These are phyloP conservation scores for Labeo catla DNA, from an alignment of 2,113 vertebrate genomes.

Conservation along the genomic window DNA sequence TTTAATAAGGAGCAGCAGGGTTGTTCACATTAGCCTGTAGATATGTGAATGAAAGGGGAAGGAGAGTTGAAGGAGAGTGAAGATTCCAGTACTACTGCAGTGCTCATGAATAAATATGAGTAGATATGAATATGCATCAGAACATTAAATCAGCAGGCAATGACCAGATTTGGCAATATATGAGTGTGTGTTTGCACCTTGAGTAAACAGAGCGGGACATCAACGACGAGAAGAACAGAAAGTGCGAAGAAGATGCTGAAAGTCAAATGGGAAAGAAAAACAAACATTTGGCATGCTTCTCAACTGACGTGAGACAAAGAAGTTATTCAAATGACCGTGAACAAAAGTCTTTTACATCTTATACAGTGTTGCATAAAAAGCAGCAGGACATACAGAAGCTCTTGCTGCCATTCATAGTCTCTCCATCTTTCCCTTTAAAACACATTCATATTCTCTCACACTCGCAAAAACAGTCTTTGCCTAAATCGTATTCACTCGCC, in stretches of 20 bases:
- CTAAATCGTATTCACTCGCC: neutral
- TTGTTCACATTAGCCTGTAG: constrained; percentile 37
- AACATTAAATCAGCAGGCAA: constrained; percentile 30
- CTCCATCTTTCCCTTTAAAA: constrained; percentile 44
- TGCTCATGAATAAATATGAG: constrained; percentile 52
- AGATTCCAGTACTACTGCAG: constrained; percentile 48
- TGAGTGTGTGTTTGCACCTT: neutral
- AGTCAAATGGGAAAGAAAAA: neutral
- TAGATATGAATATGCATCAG: constrained; percentile 36
- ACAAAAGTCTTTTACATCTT: constrained; percentile 57
- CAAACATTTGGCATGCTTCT: constrained; percentile 86
- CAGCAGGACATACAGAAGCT: constrained; percentile 71
- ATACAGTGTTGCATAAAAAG: constrained; percentile 78
- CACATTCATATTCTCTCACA: neutral
- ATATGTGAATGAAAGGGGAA: constrained; percentile 25
- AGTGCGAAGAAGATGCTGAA: neutral
- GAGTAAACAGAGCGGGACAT: neutral
- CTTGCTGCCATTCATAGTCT: constrained; percentile 51
- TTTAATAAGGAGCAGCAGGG: constrained; percentile 49
- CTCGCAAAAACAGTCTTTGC: neutral
- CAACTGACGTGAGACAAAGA: constrained; percentile 51
- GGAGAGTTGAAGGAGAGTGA: constrained; percentile 29
- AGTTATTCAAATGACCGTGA: constrained; percentile 57
- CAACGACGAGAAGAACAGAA: neutral
- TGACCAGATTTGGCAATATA: constrained; percentile 38